Evolutionary conservation across 2,888 invertebrate genomes (phyloP), one percentile per base, ranked within the genome.

Genomic region (Eupsilia transversa): DNA sequence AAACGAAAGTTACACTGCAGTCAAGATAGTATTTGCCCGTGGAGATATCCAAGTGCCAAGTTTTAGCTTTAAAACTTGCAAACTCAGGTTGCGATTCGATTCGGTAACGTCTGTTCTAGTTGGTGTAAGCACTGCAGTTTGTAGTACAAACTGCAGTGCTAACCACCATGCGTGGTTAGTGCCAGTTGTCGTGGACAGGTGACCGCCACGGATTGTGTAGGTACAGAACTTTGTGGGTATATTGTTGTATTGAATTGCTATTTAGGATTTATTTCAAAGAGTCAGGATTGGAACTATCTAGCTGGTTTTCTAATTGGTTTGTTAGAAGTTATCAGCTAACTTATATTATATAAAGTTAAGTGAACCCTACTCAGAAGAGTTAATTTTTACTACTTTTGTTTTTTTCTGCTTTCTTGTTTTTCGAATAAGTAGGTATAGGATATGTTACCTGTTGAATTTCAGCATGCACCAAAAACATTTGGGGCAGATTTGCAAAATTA

Each of bases 1-100:
- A 46, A 46, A 57, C n/a, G 4, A 63, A 80, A 74, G 52, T 75
- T 46, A 79, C 56, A 49, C 43, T 46, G n/a, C 23, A 78, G 17
- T 64, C 35, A 23, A 67, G 46, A n/a, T 38, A 63, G 43, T 33
- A 43, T 70, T 74, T 9, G 60, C 60, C 52, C 76, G 59, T 76
- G n/a, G 77, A 84, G 82, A 80, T 80, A 82, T 72, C 77, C 12
- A 56, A 82, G 81, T 52, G 72, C 43, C 60, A 82, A 82, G 82
- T 84, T 81, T 59, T 1, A 38, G 54, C 61, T 70, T 83, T 72
- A 57, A 57, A 81, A 84, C 67, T 82, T 67, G 23, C 56, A 41
- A 73, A 73, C 84, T 71, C 33, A n/a, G 54, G 27, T 38, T 5
- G 57, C 20, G 43, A 75, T 76, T 75, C 65, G 71, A 75, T 80